Evolutionary conservation across 2,797 vertebrate species (phyloP).

Genomic region (Coreius guichenoti): DNA sequence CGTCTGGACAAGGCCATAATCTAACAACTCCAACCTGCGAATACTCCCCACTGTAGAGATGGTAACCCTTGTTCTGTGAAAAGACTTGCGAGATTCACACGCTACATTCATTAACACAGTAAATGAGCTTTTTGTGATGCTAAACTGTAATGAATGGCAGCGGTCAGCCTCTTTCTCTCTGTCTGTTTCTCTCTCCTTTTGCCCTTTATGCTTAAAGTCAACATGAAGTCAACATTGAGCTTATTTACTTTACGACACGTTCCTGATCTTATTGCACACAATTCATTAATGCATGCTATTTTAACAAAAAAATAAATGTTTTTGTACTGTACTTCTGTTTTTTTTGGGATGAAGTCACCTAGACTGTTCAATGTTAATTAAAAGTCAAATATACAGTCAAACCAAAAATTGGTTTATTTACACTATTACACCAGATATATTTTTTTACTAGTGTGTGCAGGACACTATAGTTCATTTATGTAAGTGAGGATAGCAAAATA

Average conservation of each 20-base stretch:
- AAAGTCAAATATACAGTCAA: background rate
- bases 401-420: too few relatives aligned
- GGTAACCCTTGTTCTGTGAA: background rate
- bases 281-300: background rate
- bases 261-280: background rate
- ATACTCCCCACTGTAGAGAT: background rate
- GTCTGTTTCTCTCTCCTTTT: slow-evolving; percentile 56
- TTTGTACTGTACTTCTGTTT: background rate
- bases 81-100: background rate
- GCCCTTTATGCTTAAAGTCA: slow-evolving; percentile 63
- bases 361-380: background rate
- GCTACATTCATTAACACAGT: background rate
- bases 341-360: background rate
- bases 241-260: background rate
- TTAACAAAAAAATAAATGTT: background rate
- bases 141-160: background rate
- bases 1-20: too few relatives aligned
- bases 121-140: background rate
- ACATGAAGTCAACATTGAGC: slow-evolving; percentile 1
- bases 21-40: background rate
- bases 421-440: too few relatives aligned
- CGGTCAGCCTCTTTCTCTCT: background rate
- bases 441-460: too few relatives aligned
- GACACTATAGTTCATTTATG: too few relatives aligned
- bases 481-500: too few relatives aligned